Evolutionary conservation across 1,140 invertebrate species (phyloP), one percentile per base, ranked within the genome.

Genomic region (Monomorium pharaonis): DNA sequence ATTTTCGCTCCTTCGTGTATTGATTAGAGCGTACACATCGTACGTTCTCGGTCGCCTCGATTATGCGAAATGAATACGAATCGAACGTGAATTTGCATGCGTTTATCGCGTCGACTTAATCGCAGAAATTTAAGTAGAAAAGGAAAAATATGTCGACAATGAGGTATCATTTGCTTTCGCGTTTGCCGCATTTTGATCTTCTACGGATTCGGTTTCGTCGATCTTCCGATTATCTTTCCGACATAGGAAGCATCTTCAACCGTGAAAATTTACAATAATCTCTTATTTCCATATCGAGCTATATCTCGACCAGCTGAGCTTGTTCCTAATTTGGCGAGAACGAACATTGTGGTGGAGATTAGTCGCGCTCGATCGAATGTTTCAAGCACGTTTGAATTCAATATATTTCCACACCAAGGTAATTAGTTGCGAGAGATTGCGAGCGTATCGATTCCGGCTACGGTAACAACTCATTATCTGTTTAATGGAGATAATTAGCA

Each of bases 1-100:
- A 78, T 78, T 65, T 63, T 65, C 30, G 44, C 44, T 37, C 42
- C 16, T 44, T 76, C 76, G 44, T n/a, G 27, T 63, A 62, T 77
- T 30, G 76, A 78, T 78, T 65, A 67, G 27, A 21, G 30, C n/a
- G 16, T 56, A 24, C 51, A 24, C 33, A 2, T 58, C 12, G n/a
- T n/a, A n/a, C 3, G 33, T 27, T 72, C 16, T 42, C 30, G n/a
- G 65, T 67, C 6, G 14, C 47, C 51, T 56, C n/a, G 37, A 60
- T 76, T 76, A 42, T 42, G 9, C 75, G 12, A 3, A 63, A 27
- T 65, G n/a, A 33, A 47, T 18, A 27, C 24, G 42, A 24, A 18
- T 37, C 30, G 30, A 37, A 63, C 62, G 16, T 9, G 9, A 30
- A 63, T 47, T 63, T 75, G 27, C 69, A 72, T 54, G 49, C 47